Conservation (phyloP, 2,797 vertebrate species). For the Pangasius djambal region DNA sequence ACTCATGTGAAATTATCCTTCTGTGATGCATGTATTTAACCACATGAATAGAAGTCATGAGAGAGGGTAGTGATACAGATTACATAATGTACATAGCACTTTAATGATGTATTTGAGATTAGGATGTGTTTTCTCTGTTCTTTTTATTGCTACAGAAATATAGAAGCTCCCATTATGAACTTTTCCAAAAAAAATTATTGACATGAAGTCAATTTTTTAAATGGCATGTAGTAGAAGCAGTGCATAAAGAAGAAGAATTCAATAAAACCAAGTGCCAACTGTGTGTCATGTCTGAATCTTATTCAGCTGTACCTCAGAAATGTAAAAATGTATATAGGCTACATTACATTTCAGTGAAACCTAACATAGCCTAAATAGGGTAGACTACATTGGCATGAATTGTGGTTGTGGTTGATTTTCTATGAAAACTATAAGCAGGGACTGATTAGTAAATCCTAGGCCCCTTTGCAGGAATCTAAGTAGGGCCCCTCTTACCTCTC, state of each 20-base stretch:
- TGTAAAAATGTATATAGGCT: not conserved
- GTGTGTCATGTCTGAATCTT: not conserved
- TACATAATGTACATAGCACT: conserved; percentile 13
- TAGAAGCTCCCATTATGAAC: not conserved
- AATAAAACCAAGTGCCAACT: conserved; percentile 28
- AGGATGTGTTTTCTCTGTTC: too few relatives aligned
- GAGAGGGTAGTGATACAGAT: not conserved
- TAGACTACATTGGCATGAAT: not conserved
- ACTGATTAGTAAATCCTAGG: not conserved
- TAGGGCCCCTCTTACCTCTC: not conserved
- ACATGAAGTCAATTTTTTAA: not conserved
- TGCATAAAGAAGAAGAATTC: conserved; percentile 17
- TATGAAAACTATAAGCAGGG: not conserved
- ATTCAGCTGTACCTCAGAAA: not conserved
- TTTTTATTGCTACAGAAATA: not conserved
- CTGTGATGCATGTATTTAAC: not conserved
- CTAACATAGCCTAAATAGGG: not conserved
- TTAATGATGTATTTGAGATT: not conserved
- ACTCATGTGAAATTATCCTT: not conserved
- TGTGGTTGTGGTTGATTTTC: not conserved
- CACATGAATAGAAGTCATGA: not conserved
- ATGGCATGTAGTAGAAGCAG: conserved; percentile 1
- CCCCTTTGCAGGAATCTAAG: not conserved
- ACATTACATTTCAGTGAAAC: not conserved
- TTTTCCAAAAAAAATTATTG: not conserved